phyloP scores from a whole-genome alignment of 2,888 invertebrate species.

The Drosophila infuscata region DNA sequence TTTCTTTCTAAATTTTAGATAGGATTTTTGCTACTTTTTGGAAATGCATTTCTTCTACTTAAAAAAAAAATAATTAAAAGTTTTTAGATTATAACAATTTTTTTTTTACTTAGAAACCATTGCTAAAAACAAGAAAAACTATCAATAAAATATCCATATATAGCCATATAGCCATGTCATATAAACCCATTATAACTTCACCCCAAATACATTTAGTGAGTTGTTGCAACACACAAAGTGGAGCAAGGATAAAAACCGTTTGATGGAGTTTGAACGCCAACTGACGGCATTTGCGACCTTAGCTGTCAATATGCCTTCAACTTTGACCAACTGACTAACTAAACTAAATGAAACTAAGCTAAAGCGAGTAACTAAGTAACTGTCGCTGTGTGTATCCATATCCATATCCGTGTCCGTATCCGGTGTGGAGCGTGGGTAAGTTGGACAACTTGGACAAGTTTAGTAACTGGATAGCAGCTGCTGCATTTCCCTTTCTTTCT shows the following conservation, averaged over 20 bases:
- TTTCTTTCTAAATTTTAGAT: not conserved
- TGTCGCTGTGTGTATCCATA: conserved; percentile 34
- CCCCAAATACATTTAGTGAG: no score
- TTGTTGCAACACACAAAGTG: not conserved
- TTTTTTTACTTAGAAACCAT: no score
- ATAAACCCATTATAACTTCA: not conserved
- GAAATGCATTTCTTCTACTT: not conserved
- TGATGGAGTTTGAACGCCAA: not conserved
- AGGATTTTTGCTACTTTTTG: not conserved
- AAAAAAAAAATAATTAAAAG: no score
- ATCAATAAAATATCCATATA: no score
- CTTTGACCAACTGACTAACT: conserved; percentile 6
- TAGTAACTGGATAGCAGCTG: conserved; percentile 64
- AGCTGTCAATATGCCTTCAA: not conserved
- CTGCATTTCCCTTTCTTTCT: conserved; percentile 49
- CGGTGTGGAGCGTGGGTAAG: conserved; percentile 39
- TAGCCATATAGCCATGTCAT: not conserved
- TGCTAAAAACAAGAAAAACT: no score
- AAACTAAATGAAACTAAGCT: not conserved
- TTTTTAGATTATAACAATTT: no score
- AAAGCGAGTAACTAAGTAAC: conserved; percentile 1
- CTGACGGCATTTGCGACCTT: conserved; percentile 6
- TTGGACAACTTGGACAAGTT: conserved; percentile 5
- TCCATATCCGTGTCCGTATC: conserved; percentile 58
- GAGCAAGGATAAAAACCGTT: not conserved